phyloP scores from a whole-genome alignment of 1,140 invertebrate genomes.

The Drosophila santomea region DNA sequence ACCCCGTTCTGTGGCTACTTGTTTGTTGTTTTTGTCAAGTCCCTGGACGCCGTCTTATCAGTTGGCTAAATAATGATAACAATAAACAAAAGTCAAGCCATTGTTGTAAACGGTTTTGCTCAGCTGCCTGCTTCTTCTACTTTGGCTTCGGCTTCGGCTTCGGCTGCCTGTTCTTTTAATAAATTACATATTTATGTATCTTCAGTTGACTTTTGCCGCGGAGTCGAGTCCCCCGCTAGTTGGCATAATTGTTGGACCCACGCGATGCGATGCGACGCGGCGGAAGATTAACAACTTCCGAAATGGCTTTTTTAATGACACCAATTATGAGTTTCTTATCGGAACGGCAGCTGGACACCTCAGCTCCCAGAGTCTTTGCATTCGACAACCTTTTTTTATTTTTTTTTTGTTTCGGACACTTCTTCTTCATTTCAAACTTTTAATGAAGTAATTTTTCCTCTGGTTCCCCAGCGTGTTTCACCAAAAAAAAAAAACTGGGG shows the following conservation, averaged over 20 bases:
- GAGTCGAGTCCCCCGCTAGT: slow-evolving; percentile 34
- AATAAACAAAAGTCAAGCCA: slow-evolving; percentile 70
- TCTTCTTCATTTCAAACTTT: slow-evolving; percentile 66
- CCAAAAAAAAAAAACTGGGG: neutral
- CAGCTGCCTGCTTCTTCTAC: slow-evolving; percentile 13
- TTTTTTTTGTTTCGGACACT: slow-evolving; percentile 28
- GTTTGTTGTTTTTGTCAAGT: neutral
- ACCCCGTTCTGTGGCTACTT: slow-evolving; percentile 14
- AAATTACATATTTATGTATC: slow-evolving; percentile 81
- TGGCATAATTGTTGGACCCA: slow-evolving; percentile 67
- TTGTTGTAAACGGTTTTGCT: slow-evolving; percentile 63
- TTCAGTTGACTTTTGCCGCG: slow-evolving; percentile 20
- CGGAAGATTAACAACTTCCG: slow-evolving; percentile 79
- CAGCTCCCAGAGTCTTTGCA: neutral
- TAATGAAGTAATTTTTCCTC: slow-evolving; percentile 76
- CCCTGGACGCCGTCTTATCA: slow-evolving; percentile 48
- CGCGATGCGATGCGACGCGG: slow-evolving; percentile 22
- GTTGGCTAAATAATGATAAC: slow-evolving; percentile 80
- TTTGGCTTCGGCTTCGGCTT: neutral
- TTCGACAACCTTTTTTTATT: slow-evolving; percentile 2
- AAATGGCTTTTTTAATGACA: slow-evolving; percentile 82
- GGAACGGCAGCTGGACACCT: slow-evolving; percentile 57
- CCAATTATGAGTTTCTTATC: slow-evolving; percentile 83
- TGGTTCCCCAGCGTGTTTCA: neutral
- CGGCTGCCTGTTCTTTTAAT: slow-evolving; percentile 47